Conservation (phyloP, 2,797 vertebrate genomes). For the Delichon dasypus region DNA sequence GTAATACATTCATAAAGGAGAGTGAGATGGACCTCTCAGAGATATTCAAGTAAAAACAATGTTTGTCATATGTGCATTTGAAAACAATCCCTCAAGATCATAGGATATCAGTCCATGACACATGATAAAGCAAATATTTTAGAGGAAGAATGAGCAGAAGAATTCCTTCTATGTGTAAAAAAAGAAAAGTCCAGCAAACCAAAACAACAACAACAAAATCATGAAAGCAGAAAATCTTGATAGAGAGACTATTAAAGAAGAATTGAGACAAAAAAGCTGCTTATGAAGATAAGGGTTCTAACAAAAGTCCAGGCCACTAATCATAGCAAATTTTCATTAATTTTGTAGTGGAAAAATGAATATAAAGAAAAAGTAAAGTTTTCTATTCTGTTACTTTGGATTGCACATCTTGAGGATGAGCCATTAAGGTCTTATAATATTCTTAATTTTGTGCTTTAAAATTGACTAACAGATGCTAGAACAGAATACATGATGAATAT, state of each 20-base stretch:
- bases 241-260: background rate
- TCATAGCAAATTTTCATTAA: slow-evolving; percentile 18
- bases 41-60: background rate
- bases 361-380: slow-evolving; percentile 10
- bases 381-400: background rate
- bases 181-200: background rate
- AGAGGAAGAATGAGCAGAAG: background rate
- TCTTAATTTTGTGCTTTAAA: slow-evolving; percentile 10
- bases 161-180: background rate
- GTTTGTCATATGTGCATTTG: background rate
- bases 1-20: background rate
- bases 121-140: background rate
- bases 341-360: background rate
- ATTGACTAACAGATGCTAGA: background rate
- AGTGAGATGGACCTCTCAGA: background rate
- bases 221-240: background rate
- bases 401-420: background rate
- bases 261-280: background rate
- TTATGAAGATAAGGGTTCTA: background rate
- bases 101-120: background rate
- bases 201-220: background rate
- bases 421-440: background rate
- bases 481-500: background rate
- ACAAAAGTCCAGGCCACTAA: background rate
- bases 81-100: background rate